Percentiles rank a stretch among this genome's conserved stretches.
phyloP scores from a whole-genome alignment of 2,797 vertebrate genomes.

The Liasis olivaceus region DNA sequence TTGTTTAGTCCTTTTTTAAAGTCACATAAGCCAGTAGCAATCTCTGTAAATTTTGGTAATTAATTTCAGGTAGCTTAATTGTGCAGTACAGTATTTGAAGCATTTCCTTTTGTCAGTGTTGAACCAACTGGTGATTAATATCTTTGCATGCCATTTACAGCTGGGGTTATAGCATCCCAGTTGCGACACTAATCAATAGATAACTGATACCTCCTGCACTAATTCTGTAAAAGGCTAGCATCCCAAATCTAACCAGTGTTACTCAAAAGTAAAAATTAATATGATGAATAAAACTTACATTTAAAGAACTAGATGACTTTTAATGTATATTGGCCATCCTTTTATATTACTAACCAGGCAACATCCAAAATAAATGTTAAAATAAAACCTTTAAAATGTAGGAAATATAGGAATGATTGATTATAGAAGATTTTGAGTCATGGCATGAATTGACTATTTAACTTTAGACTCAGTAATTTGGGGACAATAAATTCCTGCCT shows the following conservation, averaged over 20 bases:
- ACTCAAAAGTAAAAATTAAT: not conserved
- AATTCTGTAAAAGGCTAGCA: not conserved
- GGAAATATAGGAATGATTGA: not conserved
- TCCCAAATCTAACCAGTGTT: not conserved
- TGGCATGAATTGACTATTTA: not conserved
- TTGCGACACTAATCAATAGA: not conserved
- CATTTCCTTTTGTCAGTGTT: not conserved
- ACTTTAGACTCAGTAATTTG: not conserved
- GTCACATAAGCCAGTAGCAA: not conserved
- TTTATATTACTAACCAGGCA: not conserved
- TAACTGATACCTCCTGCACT: not conserved
- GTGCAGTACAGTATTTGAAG: not conserved
- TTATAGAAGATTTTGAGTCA: not conserved
- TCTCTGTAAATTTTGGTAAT: not conserved
- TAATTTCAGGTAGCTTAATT: slow-evolving; percentile 10
- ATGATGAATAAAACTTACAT: not conserved
- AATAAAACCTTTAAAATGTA: not conserved
- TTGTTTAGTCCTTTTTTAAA: not conserved
- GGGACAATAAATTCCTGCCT: not conserved
- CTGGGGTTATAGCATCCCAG: not conserved
- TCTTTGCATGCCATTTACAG: not conserved
- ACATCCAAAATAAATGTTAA: not conserved
- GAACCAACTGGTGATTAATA: not conserved
- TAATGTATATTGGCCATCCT: not conserved
- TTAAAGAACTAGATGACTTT: not conserved